Percentiles rank a stretch among this genome's conserved stretches.
Evolutionary conservation across 2,113 vertebrate species (phyloP).

Genomic region (Arizona elegans): DNA sequence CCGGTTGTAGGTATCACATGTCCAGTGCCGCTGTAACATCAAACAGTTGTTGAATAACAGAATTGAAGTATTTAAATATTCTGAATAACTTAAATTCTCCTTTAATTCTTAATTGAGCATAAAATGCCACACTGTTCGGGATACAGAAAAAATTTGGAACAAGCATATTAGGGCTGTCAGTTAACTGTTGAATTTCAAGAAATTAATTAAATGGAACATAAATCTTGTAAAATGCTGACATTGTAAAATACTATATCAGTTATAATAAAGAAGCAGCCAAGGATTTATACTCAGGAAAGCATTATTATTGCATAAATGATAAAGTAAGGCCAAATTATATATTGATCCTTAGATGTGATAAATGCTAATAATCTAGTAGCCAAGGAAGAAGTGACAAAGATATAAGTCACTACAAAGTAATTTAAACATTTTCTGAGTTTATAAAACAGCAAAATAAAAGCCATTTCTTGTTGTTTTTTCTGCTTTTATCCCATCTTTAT

Average conservation of each 20-base stretch:
- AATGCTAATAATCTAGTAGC: background rate
- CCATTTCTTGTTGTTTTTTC: background rate
- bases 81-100: background rate
- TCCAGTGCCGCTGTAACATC: background rate
- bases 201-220: background rate
- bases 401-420: background rate
- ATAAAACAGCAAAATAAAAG: background rate
- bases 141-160: background rate
- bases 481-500: background rate
- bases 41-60: background rate
- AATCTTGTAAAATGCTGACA: background rate
- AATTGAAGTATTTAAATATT: background rate
- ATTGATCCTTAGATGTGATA: background rate
- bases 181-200: background rate
- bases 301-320: background rate
- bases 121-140: background rate
- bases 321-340: background rate
- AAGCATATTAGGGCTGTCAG: background rate
- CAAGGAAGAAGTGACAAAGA: no score
- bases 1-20: background rate
- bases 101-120: background rate
- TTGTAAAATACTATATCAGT: background rate
- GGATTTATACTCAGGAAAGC: background rate
- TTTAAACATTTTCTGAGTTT: background rate
- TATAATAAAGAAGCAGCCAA: background rate